A percentile compares a stretch with the other conserved stretches of the same genome.
phyloP scores from a whole-genome alignment of 2,797 vertebrate genomes.

The Onychomys torridus region DNA sequence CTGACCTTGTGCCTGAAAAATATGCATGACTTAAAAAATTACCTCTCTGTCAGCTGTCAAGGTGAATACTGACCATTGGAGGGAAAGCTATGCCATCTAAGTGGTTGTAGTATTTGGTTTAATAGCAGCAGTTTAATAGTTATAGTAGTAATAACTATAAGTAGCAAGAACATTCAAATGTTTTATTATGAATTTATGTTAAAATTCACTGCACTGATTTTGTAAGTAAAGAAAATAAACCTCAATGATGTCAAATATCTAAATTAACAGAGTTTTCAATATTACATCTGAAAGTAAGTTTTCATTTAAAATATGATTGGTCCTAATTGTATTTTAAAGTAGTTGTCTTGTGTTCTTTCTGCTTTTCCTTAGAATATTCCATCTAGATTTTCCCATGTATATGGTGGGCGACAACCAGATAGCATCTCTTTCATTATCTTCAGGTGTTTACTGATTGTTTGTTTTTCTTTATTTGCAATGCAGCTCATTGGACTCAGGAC shows the following conservation, averaged over 20 bases:
- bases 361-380: not conserved
- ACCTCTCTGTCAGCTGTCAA: not conserved
- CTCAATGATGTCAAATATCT: not conserved
- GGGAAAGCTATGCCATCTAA: not conserved
- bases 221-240: slow-evolving; percentile 1
- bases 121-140: not conserved
- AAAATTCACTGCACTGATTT: not conserved
- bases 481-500: not conserved
- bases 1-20: not conserved
- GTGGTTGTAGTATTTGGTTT: not conserved
- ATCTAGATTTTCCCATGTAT: not conserved
- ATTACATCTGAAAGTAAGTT: not conserved
- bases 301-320: not conserved
- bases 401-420: not conserved
- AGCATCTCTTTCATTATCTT: not conserved
- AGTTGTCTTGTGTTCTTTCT: not conserved
- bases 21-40: not conserved
- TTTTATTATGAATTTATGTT: not conserved
- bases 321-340: not conserved
- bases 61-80: not conserved
- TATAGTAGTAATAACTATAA: not conserved
- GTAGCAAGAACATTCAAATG: not conserved
- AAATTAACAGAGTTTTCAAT: not conserved
- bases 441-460: not conserved
- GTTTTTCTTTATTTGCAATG: no score